Evolutionary conservation across 2,888 invertebrate genomes (phyloP), one percentile per base, ranked within the genome.

Genomic region (Ophonus ardosiacus): DNA sequence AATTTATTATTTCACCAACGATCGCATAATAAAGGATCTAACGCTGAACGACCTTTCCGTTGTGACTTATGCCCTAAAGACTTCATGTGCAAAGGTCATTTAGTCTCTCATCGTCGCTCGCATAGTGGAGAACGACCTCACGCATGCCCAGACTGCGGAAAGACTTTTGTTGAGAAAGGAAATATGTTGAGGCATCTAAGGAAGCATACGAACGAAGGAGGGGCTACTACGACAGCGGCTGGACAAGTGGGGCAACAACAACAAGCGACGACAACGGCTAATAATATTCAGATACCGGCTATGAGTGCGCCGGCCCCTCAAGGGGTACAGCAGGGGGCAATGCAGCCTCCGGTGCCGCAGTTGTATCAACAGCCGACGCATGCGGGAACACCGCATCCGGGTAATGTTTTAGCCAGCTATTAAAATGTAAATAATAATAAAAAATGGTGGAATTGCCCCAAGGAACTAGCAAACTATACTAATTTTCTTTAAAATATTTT

Each of bases 11-110:
- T 97, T 93, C 97, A 97, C 90, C 96, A 96, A 91, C 94, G 97
- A 85, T 97, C 97, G 87, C 97, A 97, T 91, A 96, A 96, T 89
- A 97, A 97, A 90, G 93, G 94, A 43, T 93, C 93, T 87, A 93
- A 93, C 86, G 94, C 93, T 86, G 94, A 94, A 87, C 92, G 95
- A 84, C 94, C 94, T 0, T 96, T 96, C 91, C 93, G 95, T 81
- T 97, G 97, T 89, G 97, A 97, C 88, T 92, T 97, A 81, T 97
- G 97, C 89, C 96, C 96, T 65, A 97, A 97, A 91, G 96, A 96
- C 90, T 97, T 97, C 90, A 95, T 97, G 93, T 97, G 96, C 91
- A 97, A 97, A 93, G 96, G 97, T 80, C 96, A 97, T 90, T 92
- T 97, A 88, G 96, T 96, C 81, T 94, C 96, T n/a, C 97, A 97